Evolutionary conservation across 1,140 invertebrate species (phyloP).

Genomic region (Drosophila auraria): DNA sequence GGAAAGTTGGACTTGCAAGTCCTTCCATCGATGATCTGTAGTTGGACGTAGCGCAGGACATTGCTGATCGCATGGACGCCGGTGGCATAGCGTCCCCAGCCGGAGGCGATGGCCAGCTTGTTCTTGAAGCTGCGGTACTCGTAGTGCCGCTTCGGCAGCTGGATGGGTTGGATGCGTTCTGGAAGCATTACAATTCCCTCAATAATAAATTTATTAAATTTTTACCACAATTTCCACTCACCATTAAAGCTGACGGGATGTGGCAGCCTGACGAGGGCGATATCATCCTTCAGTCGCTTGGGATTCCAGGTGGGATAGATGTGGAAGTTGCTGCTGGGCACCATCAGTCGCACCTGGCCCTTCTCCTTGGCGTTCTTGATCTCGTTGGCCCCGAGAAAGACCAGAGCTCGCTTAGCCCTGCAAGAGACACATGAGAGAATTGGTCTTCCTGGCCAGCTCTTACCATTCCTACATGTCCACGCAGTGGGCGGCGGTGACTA

Average conservation of each 20-base stretch:
- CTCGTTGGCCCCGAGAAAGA: constrained; percentile 86
- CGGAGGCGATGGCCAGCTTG: constrained; percentile 84
- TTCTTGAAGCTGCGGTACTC: constrained; percentile 83
- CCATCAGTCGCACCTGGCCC: constrained; percentile 77
- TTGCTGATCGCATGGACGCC: constrained; percentile 82
- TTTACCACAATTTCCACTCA: constrained; percentile 44
- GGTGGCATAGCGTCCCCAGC: constrained; percentile 86
- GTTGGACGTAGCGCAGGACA: constrained; percentile 85
- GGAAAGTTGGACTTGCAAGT: constrained; percentile 87
- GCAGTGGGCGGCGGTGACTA: constrained; percentile 88
- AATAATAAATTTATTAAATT: background rate
- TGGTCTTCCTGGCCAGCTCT: background rate
- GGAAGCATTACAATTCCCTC: constrained; percentile 33
- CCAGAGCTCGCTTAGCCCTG: constrained; percentile 78
- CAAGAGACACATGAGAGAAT: background rate
- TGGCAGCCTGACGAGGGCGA: constrained; percentile 87
- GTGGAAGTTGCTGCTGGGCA: constrained; percentile 83
- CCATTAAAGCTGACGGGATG: constrained; percentile 85
- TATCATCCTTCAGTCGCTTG: constrained; percentile 85
- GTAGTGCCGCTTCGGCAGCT: constrained; percentile 84
- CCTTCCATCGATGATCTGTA: constrained; percentile 86
- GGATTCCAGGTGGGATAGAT: constrained; percentile 86
- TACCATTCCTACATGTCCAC: constrained; percentile 71
- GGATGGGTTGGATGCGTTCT: constrained; percentile 86
- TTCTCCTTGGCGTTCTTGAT: constrained; percentile 84